Evolutionary conservation across 2,888 invertebrate genomes (phyloP), one percentile per base, ranked within the genome.

Genomic region (Dasypolia templi): DNA sequence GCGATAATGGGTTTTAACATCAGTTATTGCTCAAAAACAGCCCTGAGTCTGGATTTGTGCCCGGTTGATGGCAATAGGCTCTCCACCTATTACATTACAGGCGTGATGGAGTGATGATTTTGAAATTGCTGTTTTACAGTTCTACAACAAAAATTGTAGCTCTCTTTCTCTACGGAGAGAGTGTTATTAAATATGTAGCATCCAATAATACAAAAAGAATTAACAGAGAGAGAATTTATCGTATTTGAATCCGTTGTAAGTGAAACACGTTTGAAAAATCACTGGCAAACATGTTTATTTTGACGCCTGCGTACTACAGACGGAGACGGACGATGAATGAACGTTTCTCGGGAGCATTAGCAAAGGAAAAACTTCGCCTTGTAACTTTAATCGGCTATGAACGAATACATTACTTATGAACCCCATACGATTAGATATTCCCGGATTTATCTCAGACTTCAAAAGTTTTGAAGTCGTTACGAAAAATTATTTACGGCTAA

Each of bases 201-300:
- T 19, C 26, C 3, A 64, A 68, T 69, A 73, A 72, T 65, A 63
- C 22, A 35, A 55, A 53, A 61, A 61, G 9, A 7, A 79, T 58
- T 46, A 51, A 65, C 44, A 53, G 12, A 44, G 12, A 61, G 69
- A 58, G 56, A 83, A 66, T 59, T 49, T n/a, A 58, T 35, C 32
- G 53, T n/a, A 73, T 73, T 58, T 53, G 53, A 71, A 70, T 64
- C 32, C 14, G 51, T 69, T 62, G 68, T 78, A 71, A 44, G n/a
- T 62, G n/a, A 49, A 84, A 65, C 68, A 76, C 69, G 65, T 69
- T 84, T 62, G 29, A 75, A 62, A 76, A 71, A 81, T 81, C 83
- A 81, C 55, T 62, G 58, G 46, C 72, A 64, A 74, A 78, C 44
- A 35, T 87, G 86, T 87, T 86, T 86, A 75, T 86, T 87, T 79